Conservation (phyloP, 2,113 vertebrate genomes). For the Heliornis fulica region DNA sequence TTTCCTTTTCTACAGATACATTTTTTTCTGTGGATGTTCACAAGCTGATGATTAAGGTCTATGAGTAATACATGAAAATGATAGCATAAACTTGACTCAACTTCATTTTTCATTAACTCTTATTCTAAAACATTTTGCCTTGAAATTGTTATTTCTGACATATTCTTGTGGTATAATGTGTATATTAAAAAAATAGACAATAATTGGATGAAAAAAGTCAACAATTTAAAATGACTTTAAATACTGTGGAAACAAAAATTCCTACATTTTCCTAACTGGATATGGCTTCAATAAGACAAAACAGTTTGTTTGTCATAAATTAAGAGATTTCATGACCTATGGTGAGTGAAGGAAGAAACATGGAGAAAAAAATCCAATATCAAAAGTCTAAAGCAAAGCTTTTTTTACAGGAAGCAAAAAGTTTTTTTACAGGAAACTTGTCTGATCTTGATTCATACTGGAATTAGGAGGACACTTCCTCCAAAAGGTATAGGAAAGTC, state of each 20-base stretch:
- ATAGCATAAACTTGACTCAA: not conserved
- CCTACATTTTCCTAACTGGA: not conserved
- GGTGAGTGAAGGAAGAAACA: not conserved
- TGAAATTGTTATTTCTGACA: not conserved
- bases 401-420: not conserved
- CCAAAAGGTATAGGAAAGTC: accelerated
- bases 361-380: not conserved
- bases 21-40: not conserved
- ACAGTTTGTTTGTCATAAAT: not conserved
- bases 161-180: not conserved
- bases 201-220: not conserved
- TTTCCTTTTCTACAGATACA: not conserved
- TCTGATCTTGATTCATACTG: not conserved
- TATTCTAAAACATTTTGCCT: not conserved
- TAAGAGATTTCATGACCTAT: not conserved
- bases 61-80: not conserved
- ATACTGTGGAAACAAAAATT: not conserved
- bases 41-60: not conserved
- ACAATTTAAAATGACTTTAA: not conserved
- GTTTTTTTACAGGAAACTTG: not conserved
- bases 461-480: not conserved
- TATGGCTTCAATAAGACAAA: not conserved
- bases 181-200: not conserved
- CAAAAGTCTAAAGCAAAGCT: not conserved
- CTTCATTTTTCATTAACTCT: not conserved